Base-by-base conservation (phyloP, 1,140 invertebrate species). In the Oncopeltus fasciatus region DNA sequence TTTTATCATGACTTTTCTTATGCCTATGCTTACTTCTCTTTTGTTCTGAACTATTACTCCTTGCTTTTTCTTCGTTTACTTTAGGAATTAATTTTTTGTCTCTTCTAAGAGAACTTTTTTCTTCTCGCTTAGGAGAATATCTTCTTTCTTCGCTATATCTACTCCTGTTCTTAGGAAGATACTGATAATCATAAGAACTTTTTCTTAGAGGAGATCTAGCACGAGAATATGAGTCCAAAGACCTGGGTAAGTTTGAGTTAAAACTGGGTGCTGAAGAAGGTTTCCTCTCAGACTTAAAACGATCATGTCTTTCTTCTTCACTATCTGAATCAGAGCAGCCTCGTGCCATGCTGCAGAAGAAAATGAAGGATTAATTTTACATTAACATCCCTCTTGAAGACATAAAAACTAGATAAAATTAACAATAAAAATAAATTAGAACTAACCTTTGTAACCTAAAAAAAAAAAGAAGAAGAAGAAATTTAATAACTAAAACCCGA, bases 271-370 rank as follows among this genome's bases (percentile, higher is more conserved):
- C 58, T n/a, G 59, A 27, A 27, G 24, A 28, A 29, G 18, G 24
- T 11, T 51, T 59, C 29, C 62, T 63, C 44, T 63, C 62, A 2
- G 62, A 63, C 18, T 53, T 38, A 26, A 63, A 63, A 14, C 62
- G 46, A 24, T 63, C 62, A 47, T 63, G 62, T 26, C 62, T 57
- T 24, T 59, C 62, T 51, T 63, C 57, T 29, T 51, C 46, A 49
- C 46, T 51, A 21, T 59, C 57, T 46, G 62, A 63, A 27, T 59
- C 62, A 51, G 44, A 57, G 26, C 44, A 43, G 44, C 57, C 61
- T 62, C 61, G 29, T 8, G 53, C 53, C 61, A 62, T 62, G 26
- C 31, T 47, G 28, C n/a, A n/a, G n/a, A n/a, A n/a, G n/a, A 49
- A 47, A 60, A 60, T 2, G 14, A 47, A 47, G 4, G 18, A 53